Conservation (phyloP, 2,888 invertebrate genomes). For the Geophilus truncorum region DNA sequence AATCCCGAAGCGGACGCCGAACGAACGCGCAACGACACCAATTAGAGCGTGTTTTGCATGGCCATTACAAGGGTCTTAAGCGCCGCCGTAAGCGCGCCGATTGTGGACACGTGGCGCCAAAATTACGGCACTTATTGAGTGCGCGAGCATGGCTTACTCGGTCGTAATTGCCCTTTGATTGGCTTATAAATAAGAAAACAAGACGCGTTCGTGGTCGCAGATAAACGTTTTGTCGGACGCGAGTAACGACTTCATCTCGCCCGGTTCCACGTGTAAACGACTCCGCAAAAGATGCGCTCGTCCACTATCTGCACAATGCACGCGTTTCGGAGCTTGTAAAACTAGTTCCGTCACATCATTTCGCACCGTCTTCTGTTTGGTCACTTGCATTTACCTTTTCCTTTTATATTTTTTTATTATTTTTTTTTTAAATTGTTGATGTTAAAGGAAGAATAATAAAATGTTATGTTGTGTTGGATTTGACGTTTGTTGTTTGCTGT, state of each 20-base stretch:
- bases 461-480: background rate
- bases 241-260: conserved; percentile 9
- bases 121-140: conserved; percentile 20
- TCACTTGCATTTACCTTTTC: background rate
- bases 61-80: conserved; percentile 20
- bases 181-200: conserved; percentile 20
- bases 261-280: conserved; percentile 5
- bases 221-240: conserved; percentile 11
- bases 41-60: conserved; percentile 20
- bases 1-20: conserved; percentile 13
- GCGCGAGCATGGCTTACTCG: conserved; percentile 20
- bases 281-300: background rate
- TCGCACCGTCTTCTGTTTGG: background rate
- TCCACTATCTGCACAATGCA: background rate
- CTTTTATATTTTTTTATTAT: background rate
- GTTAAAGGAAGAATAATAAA: background rate
- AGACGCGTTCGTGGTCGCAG: conserved; percentile 16
- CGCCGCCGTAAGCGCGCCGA: conserved; percentile 11
- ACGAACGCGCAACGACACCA: conserved; percentile 15
- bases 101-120: conserved; percentile 20
- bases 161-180: conserved; percentile 16
- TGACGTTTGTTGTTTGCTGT: background rate
- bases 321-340: background rate
- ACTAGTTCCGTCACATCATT: background rate
- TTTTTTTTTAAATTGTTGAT: background rate